phyloP scores from a whole-genome alignment of 2,888 invertebrate genomes.

The Pseudoips prasinana region DNA sequence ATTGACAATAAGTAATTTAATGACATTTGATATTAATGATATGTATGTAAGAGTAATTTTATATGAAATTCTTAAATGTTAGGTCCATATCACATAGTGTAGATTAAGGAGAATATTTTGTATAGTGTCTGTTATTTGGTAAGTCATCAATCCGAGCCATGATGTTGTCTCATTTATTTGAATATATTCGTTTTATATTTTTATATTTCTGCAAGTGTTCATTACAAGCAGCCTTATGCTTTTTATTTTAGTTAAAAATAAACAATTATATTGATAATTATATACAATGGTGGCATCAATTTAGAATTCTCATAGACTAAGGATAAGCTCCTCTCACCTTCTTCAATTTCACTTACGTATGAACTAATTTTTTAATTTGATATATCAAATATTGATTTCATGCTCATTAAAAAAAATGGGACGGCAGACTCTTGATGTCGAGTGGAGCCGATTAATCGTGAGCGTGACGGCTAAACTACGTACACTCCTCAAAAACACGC shows the following conservation, averaged over 20 bases:
- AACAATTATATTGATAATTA: neutral
- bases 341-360: neutral
- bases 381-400: too few species aligned
- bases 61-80: slow-evolving; percentile 20
- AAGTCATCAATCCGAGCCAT: slow-evolving; percentile 73
- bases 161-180: slow-evolving; percentile 42
- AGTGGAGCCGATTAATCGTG: too few species aligned
- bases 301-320: too few species aligned
- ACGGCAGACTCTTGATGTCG: too few species aligned
- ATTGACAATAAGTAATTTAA: slow-evolving; percentile 59
- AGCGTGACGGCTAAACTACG: too few species aligned
- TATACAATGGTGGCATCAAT: too few species aligned
- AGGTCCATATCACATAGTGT: slow-evolving; percentile 43
- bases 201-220: slow-evolving; percentile 30
- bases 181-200: slow-evolving; percentile 27
- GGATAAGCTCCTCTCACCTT: neutral
- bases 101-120: slow-evolving; percentile 29
- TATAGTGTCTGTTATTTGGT: slow-evolving; percentile 20
- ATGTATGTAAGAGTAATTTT: slow-evolving; percentile 16
- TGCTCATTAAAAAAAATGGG: too few species aligned
- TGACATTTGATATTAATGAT: slow-evolving; percentile 27
- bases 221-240: slow-evolving; percentile 7
- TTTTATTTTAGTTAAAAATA: neutral
- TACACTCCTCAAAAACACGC: too few species aligned
- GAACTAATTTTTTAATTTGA: too few species aligned